Evolutionary conservation across 2,888 invertebrate genomes (phyloP).

Genomic region (Cheilosia vernalis): DNA sequence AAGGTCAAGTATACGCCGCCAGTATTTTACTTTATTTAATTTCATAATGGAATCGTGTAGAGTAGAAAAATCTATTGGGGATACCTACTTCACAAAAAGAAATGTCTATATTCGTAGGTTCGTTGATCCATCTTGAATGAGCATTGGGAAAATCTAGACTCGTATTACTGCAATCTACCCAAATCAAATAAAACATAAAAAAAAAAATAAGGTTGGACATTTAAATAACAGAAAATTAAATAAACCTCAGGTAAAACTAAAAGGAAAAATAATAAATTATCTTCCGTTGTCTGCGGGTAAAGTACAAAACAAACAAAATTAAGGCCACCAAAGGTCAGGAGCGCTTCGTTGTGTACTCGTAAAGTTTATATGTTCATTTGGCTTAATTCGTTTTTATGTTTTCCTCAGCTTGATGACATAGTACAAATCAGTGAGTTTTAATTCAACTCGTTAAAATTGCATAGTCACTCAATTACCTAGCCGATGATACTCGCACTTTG

Average conservation of each 20-base stretch:
- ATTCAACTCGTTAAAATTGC: constrained; percentile 3
- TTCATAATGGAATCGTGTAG: too few relatives aligned
- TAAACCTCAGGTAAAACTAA: not conserved
- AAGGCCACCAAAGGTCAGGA: constrained; percentile 19
- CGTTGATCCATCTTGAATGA: too few relatives aligned
- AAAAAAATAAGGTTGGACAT: not conserved
- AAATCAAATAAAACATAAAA: not conserved
- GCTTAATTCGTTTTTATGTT: constrained; percentile 21
- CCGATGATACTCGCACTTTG: not conserved
- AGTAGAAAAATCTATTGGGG: too few relatives aligned
- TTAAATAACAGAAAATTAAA: not conserved
- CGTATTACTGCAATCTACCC: too few relatives aligned
- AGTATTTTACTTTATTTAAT: too few relatives aligned
- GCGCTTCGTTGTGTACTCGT: not conserved
- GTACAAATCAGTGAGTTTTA: not conserved
- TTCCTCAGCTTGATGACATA: constrained; percentile 8
- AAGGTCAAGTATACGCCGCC: too few relatives aligned
- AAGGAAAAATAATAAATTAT: constrained; percentile 18
- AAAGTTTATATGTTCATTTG: constrained; percentile 24
- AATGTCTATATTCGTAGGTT: too few relatives aligned
- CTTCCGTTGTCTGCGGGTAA: constrained; percentile 16
- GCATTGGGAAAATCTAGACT: too few relatives aligned
- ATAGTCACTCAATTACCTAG: constrained; percentile 5
- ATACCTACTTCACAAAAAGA: too few relatives aligned
- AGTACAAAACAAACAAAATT: constrained; percentile 10